Base-by-base conservation (phyloP, 2,888 invertebrate genomes). In the Deroplatys truncata region DNA sequence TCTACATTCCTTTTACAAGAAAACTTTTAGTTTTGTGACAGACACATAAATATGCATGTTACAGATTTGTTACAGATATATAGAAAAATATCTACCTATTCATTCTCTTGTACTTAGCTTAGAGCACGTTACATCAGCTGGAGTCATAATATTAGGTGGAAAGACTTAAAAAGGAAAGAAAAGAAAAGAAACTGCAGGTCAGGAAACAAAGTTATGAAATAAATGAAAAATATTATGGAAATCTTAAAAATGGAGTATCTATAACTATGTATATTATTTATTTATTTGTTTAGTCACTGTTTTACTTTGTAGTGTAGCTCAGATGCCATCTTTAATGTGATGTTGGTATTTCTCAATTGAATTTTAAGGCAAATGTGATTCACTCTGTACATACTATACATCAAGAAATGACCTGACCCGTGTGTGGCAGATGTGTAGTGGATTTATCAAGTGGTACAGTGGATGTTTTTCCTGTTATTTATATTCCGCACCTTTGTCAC, bases 401-500 rank as follows among this genome's bases (percentile, higher is more conserved):
- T 43, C 43, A 43, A 43, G 43, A 43, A 43, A 43, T 82, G 85
- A 89, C 84, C 72, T 89, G 85, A 90, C 84, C 88, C 89, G 89
- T 90, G 90, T 91, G 90, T 90, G 90, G 56, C 90, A 91, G 89
- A 88, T 90, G 90, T 90, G 90, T 91, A 91, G 91, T 91, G 91
- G 91, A 91, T 89, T 90, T 91, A 88, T 91, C 90, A 90, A 91
- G 90, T 91, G 89, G 90, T 91, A 90, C 91, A 90, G 90, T 91
- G 91, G 89, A 91, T 91, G 91, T 91, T 91, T 90, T 91, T 91
- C 91, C 91, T 91, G 91, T 90, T 91, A 91, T 91, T 91, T 91
- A 91, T 92, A 92, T 91, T 91, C 91, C 91, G 91, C 92, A 92
- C 92, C 92, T 92, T 92, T 92, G 92, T 92, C 92, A 92, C 91